Conservation (phyloP, 2,888 invertebrate species). For the Lycaena phlaeas region DNA sequence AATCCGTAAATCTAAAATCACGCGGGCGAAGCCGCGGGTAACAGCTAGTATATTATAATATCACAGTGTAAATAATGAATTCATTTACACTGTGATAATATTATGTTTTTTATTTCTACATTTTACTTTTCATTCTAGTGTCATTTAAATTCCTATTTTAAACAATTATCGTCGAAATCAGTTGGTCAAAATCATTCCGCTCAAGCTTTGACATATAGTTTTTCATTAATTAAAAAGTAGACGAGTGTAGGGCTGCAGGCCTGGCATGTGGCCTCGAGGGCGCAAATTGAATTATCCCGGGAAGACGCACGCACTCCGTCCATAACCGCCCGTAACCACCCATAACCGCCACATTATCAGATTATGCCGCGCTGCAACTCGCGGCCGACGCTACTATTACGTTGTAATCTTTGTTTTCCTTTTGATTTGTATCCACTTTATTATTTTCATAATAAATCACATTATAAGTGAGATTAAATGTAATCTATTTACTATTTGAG, state of each 20-base stretch:
- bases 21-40: too few species aligned
- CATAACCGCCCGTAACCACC: constrained; percentile 28
- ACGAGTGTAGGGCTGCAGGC: constrained; percentile 25
- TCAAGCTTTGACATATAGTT: constrained; percentile 17
- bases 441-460: neutral
- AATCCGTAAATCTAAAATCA: too few species aligned
- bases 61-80: too few species aligned
- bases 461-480: neutral
- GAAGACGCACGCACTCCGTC: constrained; percentile 26
- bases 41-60: too few species aligned
- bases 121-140: neutral
- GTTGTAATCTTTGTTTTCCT: constrained; percentile 19
- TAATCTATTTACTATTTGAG: too few species aligned
- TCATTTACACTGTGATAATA: too few species aligned
- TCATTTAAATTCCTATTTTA: neutral
- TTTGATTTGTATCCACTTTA: constrained; percentile 11
- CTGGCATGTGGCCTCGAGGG: constrained; percentile 33
- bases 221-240: constrained; percentile 49
- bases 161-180: neutral
- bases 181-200: neutral
- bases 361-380: constrained; percentile 33
- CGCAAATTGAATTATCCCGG: constrained; percentile 31
- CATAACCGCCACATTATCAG: constrained; percentile 36
- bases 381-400: constrained; percentile 25
- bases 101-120: too few species aligned